Base-by-base conservation (phyloP, 2,797 vertebrate genomes). In the Betta splendens region DNA sequence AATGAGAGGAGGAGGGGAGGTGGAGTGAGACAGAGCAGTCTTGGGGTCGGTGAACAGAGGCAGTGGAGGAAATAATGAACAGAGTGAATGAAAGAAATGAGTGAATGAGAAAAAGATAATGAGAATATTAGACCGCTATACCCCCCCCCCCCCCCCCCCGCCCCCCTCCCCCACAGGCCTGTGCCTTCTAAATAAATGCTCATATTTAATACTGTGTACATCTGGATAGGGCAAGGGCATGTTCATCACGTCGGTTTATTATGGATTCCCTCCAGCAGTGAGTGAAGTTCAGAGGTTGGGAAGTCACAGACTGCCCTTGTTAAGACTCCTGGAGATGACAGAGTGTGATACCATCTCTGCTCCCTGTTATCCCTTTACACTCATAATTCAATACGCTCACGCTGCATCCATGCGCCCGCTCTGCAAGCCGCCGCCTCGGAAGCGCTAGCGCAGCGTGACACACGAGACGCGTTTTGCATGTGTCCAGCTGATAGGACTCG, bases 31-130 rank as follows among this genome's bases (percentile, higher is more conserved):
- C 52, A 50, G 40, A 45, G 64, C 17, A 47, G 62, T 40, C 61
- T 67, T n/a, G 37, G 64, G 83, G 78, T 86, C 60, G 71, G 25
- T 51, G 49, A 78, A 79, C 46, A 53, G 72, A 83, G 53, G 70
- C 75, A 86, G 73, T 62, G 77, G 63, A 84, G 77, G 69, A 75
- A 77, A 84, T 87, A 87, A 87, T 87, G 70, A 87, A 86, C 65
- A 60, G 29, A 29, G 28, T 11, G 28, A 11, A 29, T 29, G 28
- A 29, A 10, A 31, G 5, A 31, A 13, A 31, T 31, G 29, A 31
- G 11, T 31, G 29, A 31, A 31, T 31, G 29, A 31, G 29, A 31
- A 74, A 62, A 57, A 60, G 64, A 86, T 89, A 85, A 88, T 89
- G 80, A 88, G 81, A 73, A 75, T 60, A 70, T 85, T 71, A 83